phyloP scores from a whole-genome alignment of 2,888 invertebrate species.

The Ryuthela nishihirai region DNA sequence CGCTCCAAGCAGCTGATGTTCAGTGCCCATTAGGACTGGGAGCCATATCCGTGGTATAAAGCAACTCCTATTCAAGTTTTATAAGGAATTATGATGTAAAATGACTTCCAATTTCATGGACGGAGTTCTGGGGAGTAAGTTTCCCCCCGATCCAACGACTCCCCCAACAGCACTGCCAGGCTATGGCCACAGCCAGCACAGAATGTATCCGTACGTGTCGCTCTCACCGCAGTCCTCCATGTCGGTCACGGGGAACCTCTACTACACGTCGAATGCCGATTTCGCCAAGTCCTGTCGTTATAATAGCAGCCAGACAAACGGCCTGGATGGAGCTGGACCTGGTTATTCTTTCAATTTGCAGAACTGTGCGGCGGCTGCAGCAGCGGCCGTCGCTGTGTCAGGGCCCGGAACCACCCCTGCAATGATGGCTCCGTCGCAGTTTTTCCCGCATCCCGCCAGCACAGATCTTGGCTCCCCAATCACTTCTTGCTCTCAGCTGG shows the following conservation, averaged over 20 bases:
- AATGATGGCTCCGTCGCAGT: constrained; percentile 75
- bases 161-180: constrained; percentile 57
- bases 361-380: constrained; percentile 32
- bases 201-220: constrained; percentile 91
- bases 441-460: constrained; percentile 67
- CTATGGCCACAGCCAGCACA: constrained; percentile 53
- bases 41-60: constrained; percentile 40
- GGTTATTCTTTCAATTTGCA: constrained; percentile 42
- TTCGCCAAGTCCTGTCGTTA: constrained; percentile 79
- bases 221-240: constrained; percentile 66
- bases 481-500: constrained; percentile 67
- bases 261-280: constrained; percentile 58
- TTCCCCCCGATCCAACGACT: constrained; percentile 63
- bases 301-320: constrained; percentile 47
- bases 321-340: constrained; percentile 46
- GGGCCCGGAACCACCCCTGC: constrained; percentile 44
- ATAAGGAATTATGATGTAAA: constrained; percentile 51
- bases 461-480: constrained; percentile 60
- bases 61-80: constrained; percentile 41
- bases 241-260: constrained; percentile 57
- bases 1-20: constrained; percentile 32
- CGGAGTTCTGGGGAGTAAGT: constrained; percentile 91
- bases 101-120: constrained; percentile 98
- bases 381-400: constrained; percentile 56
- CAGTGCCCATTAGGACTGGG: constrained; percentile 31